These are phyloP conservation scores for Mungos mungo DNA, from an alignment of 2,113 vertebrate species.

Conservation along the genomic window DNA sequence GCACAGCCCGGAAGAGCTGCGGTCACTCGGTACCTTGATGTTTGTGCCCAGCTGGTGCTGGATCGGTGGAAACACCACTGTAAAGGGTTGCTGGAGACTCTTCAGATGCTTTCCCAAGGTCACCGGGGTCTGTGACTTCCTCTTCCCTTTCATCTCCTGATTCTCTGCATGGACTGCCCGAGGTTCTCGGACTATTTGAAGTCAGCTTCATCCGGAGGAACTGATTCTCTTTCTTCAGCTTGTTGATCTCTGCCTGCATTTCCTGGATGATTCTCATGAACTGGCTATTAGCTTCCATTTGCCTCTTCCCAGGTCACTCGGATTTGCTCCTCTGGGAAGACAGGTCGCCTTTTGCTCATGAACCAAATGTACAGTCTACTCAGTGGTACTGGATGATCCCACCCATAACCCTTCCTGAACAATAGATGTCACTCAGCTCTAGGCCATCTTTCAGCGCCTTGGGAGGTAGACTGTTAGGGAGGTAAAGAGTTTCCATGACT, in stretches of 20 bases:
- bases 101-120: rapidly evolving
- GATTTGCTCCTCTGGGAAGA: background rate
- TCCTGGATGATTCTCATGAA: slow-evolving; percentile 90
- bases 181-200: background rate
- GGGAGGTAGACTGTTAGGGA: slow-evolving; percentile 54
- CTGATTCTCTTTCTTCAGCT: slow-evolving; percentile 91
- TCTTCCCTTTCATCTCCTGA: background rate
- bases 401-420: slow-evolving; percentile 57
- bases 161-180: background rate
- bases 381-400: rapidly evolving
- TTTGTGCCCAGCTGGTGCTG: slow-evolving; percentile 75
- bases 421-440: slow-evolving; percentile 82
- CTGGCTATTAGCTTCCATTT: slow-evolving; percentile 88
- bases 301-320: rapidly evolving
- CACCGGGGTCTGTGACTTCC: rapidly evolving
- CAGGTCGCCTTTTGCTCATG: background rate
- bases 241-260: slow-evolving; percentile 91
- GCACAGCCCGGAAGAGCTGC: background rate
- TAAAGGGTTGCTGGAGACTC: slow-evolving; percentile 64
- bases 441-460: slow-evolving; percentile 86
- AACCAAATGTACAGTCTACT: slow-evolving; percentile 13
- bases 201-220: slow-evolving; percentile 84
- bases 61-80: slow-evolving; percentile 71
- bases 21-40: slow-evolving; percentile 83
- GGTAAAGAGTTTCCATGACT: slow-evolving; percentile 87